Evolutionary conservation across 2,113 vertebrate species (phyloP), one percentile per base, ranked within the genome.

Genomic region (Protobothrops mucrosquamatus): DNA sequence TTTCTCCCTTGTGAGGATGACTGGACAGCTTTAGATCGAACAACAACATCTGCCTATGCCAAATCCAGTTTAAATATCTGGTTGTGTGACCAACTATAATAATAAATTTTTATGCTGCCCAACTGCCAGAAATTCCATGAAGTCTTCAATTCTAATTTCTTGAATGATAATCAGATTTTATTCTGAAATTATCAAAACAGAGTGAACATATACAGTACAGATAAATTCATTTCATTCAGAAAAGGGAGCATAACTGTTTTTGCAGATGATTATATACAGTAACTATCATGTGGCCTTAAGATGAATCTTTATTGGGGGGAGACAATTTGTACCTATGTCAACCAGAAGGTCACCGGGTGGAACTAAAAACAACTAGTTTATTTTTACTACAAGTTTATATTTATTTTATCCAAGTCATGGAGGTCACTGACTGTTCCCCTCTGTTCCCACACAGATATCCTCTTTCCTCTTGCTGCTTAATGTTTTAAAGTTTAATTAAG

Each of bases 401-500:
- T 96, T 96, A 96, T 96, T 96, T 97, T 97, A 81, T 92, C 89
- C 89, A 89, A 93, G 93, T 92, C 94, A 89, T 93, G 91, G 89
- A 93, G 88, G 93, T 92, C 92, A 69, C 95, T 90, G 89, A 95
- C 93, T 95, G 94, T 24, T 95, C 90, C 86, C 87, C 24, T 87
- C 51, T 93, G 89, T 18, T 55, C 87, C 94, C 54, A 39, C 93
- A 97, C 91, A 92, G 48, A 52, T 96, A 96, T 97, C 0, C 92
- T 96, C 88, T 96, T 97, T 96, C 94, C 88, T 91, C 85, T 24
- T 86, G 81, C 92, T 95, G 89, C 95, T 96, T 97, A 97, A 97
- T 95, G 96, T 93, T 96, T 96, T 97, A 93, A 91, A 95, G 95
- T 95, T 97, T 97, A 96, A 97, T 97, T 96, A 96, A 95, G 93